These are phyloP conservation scores for Protosalanx chinensis DNA, from an alignment of 2,797 vertebrate species.

Conservation along the genomic window DNA sequence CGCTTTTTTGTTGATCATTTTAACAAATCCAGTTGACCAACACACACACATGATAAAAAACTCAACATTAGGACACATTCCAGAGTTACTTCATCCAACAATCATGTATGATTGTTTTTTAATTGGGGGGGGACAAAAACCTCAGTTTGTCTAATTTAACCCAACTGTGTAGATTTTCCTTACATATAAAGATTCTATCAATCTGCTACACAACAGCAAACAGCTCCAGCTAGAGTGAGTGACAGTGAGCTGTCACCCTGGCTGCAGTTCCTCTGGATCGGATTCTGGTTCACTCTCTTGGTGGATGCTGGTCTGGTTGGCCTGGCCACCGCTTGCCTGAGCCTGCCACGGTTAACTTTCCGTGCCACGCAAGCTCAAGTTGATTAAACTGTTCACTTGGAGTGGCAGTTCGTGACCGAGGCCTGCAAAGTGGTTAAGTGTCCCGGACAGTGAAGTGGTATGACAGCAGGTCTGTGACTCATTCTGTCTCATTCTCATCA, in stretches of 20 bases:
- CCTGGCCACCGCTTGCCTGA: conserved; percentile 5
- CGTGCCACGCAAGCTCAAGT: conserved; percentile 47
- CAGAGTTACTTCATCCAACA: neutral
- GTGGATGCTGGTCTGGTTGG: neutral
- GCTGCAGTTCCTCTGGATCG: neutral
- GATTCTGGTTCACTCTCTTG: neutral
- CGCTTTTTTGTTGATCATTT: neutral
- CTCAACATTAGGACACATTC: neutral
- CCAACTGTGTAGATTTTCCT: too few species aligned
- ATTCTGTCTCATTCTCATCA: conserved; percentile 5
- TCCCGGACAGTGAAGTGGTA: conserved; percentile 81
- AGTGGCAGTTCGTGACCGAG: conserved; percentile 42
- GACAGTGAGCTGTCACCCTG: neutral
- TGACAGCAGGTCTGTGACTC: conserved; percentile 58
- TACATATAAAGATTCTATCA: too few species aligned
- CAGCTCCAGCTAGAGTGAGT: neutral
- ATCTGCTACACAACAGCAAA: neutral
- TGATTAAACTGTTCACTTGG: conserved; percentile 71
- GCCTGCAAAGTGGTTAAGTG: conserved; percentile 62
- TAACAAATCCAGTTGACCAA: neutral
- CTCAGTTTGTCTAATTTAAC: too few species aligned
- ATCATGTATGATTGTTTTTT: too few species aligned
- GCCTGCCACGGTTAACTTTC: conserved; percentile 43
- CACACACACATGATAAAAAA: neutral
- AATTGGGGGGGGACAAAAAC: neutral